These are phyloP conservation scores for Macrotus californicus DNA, from an alignment of 2,113 vertebrate genomes.

Conservation along the genomic window DNA sequence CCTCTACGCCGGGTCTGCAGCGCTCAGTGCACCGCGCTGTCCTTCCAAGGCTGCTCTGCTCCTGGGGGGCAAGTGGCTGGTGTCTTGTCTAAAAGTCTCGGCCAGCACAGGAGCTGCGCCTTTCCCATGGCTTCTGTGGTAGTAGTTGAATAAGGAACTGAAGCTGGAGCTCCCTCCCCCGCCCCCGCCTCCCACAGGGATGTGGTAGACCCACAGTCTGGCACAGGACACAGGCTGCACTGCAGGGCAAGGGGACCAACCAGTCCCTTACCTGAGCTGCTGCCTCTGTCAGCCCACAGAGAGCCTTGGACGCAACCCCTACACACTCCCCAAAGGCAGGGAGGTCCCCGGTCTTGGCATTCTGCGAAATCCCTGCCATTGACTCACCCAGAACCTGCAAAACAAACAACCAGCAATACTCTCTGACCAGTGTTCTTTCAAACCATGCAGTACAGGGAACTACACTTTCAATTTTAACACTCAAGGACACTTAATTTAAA, in stretches of 20 bases:
- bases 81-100: not conserved
- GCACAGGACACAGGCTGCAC: not conserved
- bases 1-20: no score
- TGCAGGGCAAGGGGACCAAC: no score
- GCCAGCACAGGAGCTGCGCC: not conserved
- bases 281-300: conserved; percentile 97
- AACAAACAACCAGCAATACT: not conserved
- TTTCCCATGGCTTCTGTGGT: not conserved
- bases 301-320: conserved; percentile 93
- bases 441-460: not conserved
- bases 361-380: conserved; percentile 98
- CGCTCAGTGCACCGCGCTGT: not conserved
- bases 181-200: not conserved
- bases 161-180: no score
- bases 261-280: conserved; percentile 91
- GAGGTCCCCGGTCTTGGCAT: conserved; percentile 95
- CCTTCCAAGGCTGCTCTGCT: not conserved
- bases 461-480: not conserved
- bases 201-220: not conserved
- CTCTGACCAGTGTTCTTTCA: not conserved
- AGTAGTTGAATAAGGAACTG: not conserved
- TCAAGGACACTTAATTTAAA: not conserved
- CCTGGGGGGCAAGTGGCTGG: not conserved
- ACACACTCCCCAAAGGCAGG: conserved; percentile 94
- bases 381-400: conserved; percentile 94